These are phyloP conservation scores for Alosa alosa DNA, from an alignment of 2,113 vertebrate species.

Conservation along the genomic window DNA sequence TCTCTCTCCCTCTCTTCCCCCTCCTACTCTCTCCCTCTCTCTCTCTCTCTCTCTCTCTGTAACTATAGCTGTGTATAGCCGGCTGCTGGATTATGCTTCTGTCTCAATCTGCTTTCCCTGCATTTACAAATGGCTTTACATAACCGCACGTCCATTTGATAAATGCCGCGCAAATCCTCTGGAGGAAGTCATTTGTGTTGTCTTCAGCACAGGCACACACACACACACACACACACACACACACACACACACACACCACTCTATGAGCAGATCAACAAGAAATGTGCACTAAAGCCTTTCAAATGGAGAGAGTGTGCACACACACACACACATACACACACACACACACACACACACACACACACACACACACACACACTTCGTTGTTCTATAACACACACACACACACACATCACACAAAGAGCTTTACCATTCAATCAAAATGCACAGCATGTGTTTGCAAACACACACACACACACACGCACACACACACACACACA, in stretches of 20 bases:
- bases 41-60: not conserved
- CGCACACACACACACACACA: no score
- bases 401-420: not conserved
- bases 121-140: conserved; percentile 62
- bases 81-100: conserved; percentile 57
- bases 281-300: not conserved
- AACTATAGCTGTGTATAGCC: not conserved
- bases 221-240: not conserved
- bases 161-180: conserved; percentile 49
- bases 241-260: not conserved
- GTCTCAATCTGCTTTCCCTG: conserved; percentile 60
- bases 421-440: no score
- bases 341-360: not conserved
- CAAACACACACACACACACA: not conserved
- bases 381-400: no score
- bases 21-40: not conserved
- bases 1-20: not conserved
- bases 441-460: no score
- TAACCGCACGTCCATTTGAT: conserved; percentile 53
- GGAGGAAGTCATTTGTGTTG: conserved; percentile 44
- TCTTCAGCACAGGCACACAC: conserved; percentile 32
- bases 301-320: not conserved
- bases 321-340: not conserved
- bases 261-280: not conserved
- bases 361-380: not conserved